These are phyloP conservation scores for Terrapene triunguis DNA, from an alignment of 2,113 vertebrate species.

Conservation along the genomic window DNA sequence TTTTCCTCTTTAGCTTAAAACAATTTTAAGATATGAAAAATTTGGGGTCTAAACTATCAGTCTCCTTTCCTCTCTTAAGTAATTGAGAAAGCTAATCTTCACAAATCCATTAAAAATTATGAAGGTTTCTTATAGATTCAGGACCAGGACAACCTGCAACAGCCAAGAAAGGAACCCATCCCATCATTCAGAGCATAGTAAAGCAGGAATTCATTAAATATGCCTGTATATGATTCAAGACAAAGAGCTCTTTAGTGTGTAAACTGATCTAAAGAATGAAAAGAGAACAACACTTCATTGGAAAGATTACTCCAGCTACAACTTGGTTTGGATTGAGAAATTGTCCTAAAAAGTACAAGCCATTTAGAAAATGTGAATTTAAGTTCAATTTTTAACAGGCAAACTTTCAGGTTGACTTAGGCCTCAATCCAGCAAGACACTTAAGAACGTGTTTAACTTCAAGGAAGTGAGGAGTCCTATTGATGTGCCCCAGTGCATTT, in stretches of 20 bases:
- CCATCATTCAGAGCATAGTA: background rate
- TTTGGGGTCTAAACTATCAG: background rate
- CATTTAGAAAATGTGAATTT: background rate
- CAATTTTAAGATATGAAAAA: conserved; percentile 13
- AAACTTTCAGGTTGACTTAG: background rate
- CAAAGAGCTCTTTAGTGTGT: no score
- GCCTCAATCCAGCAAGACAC: background rate
- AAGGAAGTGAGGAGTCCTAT: background rate
- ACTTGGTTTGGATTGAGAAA: background rate
- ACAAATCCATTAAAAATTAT: conserved; percentile 9
- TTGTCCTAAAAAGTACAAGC: background rate
- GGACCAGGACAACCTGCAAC: conserved; percentile 29
- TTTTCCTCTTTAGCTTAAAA: background rate
- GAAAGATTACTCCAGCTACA: background rate
- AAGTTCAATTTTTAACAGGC: background rate
- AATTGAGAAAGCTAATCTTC: conserved; percentile 12
- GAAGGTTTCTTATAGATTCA: background rate
- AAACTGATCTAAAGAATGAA: background rate
- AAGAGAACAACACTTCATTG: background rate
- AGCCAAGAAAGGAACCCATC: conserved; percentile 14
- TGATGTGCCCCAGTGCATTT: background rate
- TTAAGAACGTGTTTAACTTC: background rate
- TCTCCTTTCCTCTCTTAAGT: background rate
- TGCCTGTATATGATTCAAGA: no score
- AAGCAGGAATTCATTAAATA: background rate